Conservation (phyloP, 2,113 vertebrate genomes). For the Craseonycteris thonglongyai region DNA sequence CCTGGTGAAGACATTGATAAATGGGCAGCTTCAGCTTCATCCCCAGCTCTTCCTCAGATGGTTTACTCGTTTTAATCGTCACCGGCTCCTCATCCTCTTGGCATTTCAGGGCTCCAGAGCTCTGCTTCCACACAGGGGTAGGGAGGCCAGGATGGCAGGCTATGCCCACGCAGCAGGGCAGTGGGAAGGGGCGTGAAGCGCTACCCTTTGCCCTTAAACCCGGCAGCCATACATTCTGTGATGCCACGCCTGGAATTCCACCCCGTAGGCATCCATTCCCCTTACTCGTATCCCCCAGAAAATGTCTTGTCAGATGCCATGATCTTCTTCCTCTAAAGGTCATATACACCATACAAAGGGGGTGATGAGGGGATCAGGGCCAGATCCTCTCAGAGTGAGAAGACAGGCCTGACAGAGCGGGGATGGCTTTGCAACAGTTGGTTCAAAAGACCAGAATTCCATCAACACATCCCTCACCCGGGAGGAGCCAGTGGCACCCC, state of each 20-base stretch:
- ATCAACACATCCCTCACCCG: not conserved
- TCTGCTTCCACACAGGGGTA: not conserved
- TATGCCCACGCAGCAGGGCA: fast-evolving
- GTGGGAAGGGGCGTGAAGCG: not conserved
- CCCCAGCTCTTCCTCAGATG: not conserved
- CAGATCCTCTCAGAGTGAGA: not conserved
- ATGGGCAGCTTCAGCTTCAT: conserved; percentile 68
- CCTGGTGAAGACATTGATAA: conserved; percentile 77
- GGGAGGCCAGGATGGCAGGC: not conserved
- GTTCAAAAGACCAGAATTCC: not conserved
- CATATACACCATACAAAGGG: not conserved
- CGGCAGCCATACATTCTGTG: not conserved
- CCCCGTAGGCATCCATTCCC: not conserved
- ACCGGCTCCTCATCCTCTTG: not conserved
- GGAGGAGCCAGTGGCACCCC: no score
- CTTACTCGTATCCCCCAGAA: not conserved
- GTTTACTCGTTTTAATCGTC: not conserved
- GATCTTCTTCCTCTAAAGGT: not conserved
- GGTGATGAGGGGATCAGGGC: not conserved
- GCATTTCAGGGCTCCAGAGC: not conserved
- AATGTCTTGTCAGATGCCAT: not conserved
- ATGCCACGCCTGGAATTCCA: not conserved
- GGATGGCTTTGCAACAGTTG: not conserved
- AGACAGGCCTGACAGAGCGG: not conserved
- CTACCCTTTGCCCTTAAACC: not conserved